Evolutionary conservation across 2,113 vertebrate species (phyloP).

Genomic region (Garra rufa): DNA sequence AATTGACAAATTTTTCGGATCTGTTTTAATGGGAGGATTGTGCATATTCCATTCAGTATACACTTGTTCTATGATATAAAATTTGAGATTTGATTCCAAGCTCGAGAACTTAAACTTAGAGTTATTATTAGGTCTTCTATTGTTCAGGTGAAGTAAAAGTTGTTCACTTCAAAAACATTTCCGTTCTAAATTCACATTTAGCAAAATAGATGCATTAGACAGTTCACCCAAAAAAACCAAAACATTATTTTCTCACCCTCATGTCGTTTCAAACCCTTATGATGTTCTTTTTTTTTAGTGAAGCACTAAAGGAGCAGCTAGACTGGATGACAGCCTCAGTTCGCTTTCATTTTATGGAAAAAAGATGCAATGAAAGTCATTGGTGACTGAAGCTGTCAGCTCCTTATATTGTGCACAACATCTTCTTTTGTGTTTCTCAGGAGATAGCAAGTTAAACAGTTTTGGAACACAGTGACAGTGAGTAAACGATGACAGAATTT

Average conservation of each 20-base stretch:
- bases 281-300: constrained; percentile 8
- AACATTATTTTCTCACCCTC: not conserved
- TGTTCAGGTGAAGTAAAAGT: not conserved
- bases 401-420: not conserved
- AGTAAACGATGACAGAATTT: constrained; percentile 1
- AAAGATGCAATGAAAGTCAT: not conserved
- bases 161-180: not conserved
- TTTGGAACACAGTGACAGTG: not conserved
- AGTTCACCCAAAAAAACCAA: not conserved
- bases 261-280: not conserved
- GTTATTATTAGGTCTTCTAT: not conserved
- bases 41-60: not conserved
- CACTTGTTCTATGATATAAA: not conserved
- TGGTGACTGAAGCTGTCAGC: not conserved
- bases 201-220: not conserved
- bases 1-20: not conserved
- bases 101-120: not conserved
- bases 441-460: not conserved
- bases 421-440: not conserved
- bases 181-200: not conserved
- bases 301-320: not conserved
- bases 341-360: constrained; percentile 7
- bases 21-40: not conserved
- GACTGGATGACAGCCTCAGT: not conserved
- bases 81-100: not conserved